phyloP scores from a whole-genome alignment of 2,797 vertebrate species.

The Pygocentrus nattereri region DNA sequence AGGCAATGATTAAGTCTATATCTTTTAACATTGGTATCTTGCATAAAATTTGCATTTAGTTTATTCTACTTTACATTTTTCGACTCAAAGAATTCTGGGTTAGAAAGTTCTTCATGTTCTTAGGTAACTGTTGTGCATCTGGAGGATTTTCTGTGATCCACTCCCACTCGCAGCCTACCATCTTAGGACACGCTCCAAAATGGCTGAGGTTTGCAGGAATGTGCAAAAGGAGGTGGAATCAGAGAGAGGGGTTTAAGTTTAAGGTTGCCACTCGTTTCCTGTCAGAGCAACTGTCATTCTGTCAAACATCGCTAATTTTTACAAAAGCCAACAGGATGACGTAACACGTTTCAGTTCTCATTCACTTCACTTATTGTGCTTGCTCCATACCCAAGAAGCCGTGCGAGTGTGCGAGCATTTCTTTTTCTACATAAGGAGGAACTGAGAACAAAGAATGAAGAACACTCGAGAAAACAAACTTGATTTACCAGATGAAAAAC shows the following conservation, averaged over 20 bases:
- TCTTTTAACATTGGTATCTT: no score
- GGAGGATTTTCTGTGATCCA: not conserved
- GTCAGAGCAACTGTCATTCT: not conserved
- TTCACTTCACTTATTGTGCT: not conserved
- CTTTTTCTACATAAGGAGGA: not conserved
- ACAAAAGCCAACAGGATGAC: not conserved
- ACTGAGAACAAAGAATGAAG: not conserved
- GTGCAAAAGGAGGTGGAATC: not conserved
- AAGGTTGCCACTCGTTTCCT: not conserved
- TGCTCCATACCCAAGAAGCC: not conserved
- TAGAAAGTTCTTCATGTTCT: not conserved
- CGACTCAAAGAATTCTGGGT: not conserved
- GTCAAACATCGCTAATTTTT: not conserved
- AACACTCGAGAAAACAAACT: not conserved
- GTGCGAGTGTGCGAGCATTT: not conserved
- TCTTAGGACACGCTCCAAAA: not conserved
- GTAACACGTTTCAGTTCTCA: not conserved
- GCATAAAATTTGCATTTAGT: no score
- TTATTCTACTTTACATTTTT: not conserved
- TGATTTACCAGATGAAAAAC: not conserved
- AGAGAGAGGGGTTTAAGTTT: not conserved
- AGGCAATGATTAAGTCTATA: no score
- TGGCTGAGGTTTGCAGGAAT: not conserved
- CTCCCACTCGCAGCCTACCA: not conserved
- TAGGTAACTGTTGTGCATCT: not conserved